Conservation (phyloP, 2,888 invertebrate species). For the Melanchra persicariae region DNA sequence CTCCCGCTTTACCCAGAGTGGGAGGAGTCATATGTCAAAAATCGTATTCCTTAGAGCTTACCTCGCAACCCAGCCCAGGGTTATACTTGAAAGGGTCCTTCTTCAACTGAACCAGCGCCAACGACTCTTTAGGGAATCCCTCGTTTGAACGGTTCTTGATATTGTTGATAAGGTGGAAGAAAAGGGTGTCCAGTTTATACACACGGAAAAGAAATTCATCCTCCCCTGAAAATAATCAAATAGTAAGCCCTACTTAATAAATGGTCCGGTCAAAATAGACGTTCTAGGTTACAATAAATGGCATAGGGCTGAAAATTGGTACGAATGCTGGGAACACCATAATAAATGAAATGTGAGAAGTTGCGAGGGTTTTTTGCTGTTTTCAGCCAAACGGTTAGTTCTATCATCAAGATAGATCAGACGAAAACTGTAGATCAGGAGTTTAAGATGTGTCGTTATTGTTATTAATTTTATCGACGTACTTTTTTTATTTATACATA, state of each 20-base stretch:
- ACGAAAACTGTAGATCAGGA: no score
- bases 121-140: slow-evolving; percentile 81
- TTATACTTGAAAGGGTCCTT: slow-evolving; percentile 83
- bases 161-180: slow-evolving; percentile 78
- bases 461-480: no score
- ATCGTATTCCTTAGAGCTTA: slow-evolving; percentile 47
- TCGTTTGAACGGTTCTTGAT: slow-evolving; percentile 71
- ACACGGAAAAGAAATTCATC: slow-evolving; percentile 80
- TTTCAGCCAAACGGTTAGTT: no score
- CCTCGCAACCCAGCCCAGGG: slow-evolving; percentile 79
- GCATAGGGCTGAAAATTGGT: no score
- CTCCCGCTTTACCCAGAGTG: no score
- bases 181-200: slow-evolving; percentile 80
- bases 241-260: not conserved
- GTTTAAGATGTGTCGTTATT: no score
- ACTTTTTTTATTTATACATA: no score
- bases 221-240: slow-evolving; percentile 73
- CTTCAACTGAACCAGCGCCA: slow-evolving; percentile 77
- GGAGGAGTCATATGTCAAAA: not conserved
- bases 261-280: not conserved
- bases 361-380: no score
- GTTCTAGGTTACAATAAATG: no score
- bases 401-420: no score
- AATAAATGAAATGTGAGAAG: no score
- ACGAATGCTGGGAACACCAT: no score